phyloP scores from a whole-genome alignment of 2,888 invertebrate genomes.

The Dolomedes plantarius region DNA sequence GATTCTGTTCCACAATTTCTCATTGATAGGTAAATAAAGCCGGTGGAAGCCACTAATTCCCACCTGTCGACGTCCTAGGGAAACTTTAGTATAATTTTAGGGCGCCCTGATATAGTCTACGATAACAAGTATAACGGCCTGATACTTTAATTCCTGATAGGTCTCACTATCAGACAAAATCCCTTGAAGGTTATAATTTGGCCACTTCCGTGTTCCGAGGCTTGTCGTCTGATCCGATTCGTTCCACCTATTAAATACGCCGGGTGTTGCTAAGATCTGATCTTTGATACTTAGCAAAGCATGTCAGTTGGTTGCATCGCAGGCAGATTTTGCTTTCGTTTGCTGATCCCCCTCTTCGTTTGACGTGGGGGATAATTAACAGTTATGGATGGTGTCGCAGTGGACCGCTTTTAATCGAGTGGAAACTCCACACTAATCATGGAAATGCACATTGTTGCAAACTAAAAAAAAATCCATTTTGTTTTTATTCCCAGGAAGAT shows the following conservation, averaged over 20 bases:
- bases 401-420: neutral
- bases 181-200: constrained; percentile 56
- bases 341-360: neutral
- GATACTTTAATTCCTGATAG: constrained; percentile 32
- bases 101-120: constrained; percentile 31
- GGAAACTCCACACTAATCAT: neutral
- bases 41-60: constrained; percentile 37
- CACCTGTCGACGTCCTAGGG: constrained; percentile 45
- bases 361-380: constrained; percentile 48
- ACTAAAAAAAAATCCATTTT: neutral
- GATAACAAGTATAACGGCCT: constrained; percentile 48
- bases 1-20: neutral
- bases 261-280: constrained; percentile 43
- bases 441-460: neutral
- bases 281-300: constrained; percentile 28
- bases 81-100: constrained; percentile 47
- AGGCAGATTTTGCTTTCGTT: constrained; percentile 2
- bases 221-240: constrained; percentile 20
- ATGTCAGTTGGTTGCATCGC: constrained; percentile 32
- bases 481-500: neutral
- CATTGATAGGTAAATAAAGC: constrained; percentile 14
- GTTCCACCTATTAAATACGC: constrained; percentile 45
- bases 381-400: constrained; percentile 56
- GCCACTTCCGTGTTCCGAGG: constrained; percentile 40
- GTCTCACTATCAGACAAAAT: constrained; percentile 50